A percentile compares a stretch with the other conserved stretches of the same genome.
phyloP scores from a whole-genome alignment of 2,113 vertebrate genomes.

The Speoplatyrhinus poulsoni region DNA sequence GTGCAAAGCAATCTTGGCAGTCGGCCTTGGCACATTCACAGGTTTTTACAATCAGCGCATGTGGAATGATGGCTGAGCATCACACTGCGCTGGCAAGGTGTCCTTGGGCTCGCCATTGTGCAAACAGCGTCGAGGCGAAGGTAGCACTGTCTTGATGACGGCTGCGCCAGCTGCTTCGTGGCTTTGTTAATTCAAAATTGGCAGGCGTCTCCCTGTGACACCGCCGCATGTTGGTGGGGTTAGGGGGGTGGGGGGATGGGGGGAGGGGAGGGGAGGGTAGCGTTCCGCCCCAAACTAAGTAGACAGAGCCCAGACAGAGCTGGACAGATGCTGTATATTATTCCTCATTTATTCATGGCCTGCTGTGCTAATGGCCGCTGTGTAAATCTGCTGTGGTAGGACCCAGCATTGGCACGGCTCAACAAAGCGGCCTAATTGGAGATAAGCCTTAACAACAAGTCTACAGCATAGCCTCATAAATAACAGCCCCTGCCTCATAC shows the following conservation, averaged over 20 bases:
- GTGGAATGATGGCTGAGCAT: slow-evolving; percentile 59
- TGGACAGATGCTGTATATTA: slow-evolving; percentile 65
- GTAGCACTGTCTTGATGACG: slow-evolving; percentile 35
- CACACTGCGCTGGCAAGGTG: slow-evolving; percentile 44
- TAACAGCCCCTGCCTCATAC: slow-evolving; percentile 53
- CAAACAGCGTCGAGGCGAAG: slow-evolving; percentile 39
- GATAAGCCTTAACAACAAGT: slow-evolving; percentile 77
- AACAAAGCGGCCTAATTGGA: slow-evolving; percentile 77
- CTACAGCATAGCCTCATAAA: slow-evolving; percentile 67
- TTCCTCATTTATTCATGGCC: slow-evolving; percentile 67
- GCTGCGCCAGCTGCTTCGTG: slow-evolving; percentile 51
- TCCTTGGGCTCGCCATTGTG: slow-evolving; percentile 56
- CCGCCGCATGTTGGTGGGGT: slow-evolving; percentile 27
- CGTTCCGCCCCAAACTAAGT: slow-evolving; percentile 16
- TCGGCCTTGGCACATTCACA: slow-evolving; percentile 55
- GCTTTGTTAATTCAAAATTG: slow-evolving; percentile 50
- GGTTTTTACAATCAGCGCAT: slow-evolving; percentile 57
- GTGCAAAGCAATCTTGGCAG: slow-evolving; percentile 68
- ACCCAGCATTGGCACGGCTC: slow-evolving; percentile 65
- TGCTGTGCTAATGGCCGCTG: slow-evolving; percentile 67
- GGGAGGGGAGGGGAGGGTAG: not conserved
- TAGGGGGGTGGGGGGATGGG: slow-evolving; percentile 20
- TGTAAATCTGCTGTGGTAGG: slow-evolving; percentile 67
- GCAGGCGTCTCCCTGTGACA: slow-evolving; percentile 39
- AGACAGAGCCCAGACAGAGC: slow-evolving; percentile 29